Percentiles rank a stretch among this genome's conserved stretches.
These are phyloP conservation scores for Maniola jurtina DNA, from an alignment of 1,140 invertebrate species.

Conservation along the genomic window DNA sequence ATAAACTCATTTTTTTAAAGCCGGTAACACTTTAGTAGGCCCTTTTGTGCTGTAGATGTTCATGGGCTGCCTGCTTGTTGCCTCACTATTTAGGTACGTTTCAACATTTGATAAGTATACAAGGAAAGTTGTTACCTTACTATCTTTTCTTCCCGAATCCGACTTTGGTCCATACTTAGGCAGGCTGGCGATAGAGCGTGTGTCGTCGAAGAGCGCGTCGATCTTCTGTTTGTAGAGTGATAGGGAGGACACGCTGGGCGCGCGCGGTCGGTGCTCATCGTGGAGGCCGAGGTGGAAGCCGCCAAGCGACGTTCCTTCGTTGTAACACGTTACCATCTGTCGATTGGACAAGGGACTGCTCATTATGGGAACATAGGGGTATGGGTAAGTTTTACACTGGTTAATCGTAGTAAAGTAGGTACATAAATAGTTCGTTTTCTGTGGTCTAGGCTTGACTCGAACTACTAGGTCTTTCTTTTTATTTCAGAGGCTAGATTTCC, in stretches of 20 bases:
- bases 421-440: no score
- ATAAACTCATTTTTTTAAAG: no score
- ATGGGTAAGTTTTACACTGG: no score
- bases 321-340: conserved; percentile 73
- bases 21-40: no score
- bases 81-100: neutral
- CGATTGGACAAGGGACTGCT: neutral
- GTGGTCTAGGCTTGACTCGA: no score
- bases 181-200: conserved; percentile 63
- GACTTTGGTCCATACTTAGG: conserved; percentile 60
- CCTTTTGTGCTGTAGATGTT: no score
- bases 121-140: conserved; percentile 47
- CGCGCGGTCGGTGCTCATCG: conserved; percentile 67
- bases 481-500: no score
- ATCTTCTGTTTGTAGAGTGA: conserved; percentile 90
- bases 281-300: conserved; percentile 63
- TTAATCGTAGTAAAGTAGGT: no score
- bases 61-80: no score
- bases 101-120: no score
- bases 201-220: conserved; percentile 90
- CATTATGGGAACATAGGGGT: no score
- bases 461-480: no score
- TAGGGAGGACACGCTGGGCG: conserved; percentile 80
- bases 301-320: conserved; percentile 51
- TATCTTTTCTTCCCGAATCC: conserved; percentile 65